A percentile compares a stretch with the other conserved stretches of the same genome.
These are phyloP conservation scores for Abrostola triplasia DNA, from an alignment of 2,888 invertebrate genomes.

Conservation along the genomic window DNA sequence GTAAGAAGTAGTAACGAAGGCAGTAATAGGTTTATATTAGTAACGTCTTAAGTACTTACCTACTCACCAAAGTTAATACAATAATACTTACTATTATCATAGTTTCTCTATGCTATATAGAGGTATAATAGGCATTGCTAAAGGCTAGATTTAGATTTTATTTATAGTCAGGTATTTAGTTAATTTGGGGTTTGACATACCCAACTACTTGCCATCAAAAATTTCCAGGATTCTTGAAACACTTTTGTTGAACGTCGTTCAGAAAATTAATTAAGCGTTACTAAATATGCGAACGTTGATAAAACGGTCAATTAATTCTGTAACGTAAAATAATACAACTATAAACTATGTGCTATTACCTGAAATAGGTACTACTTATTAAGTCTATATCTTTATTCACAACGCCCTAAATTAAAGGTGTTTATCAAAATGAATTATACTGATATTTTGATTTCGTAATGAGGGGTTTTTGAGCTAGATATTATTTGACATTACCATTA, in stretches of 20 bases:
- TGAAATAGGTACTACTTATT: slow-evolving; percentile 9
- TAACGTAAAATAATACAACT: slow-evolving; percentile 12
- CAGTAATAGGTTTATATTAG: too few species aligned
- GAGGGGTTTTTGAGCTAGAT: neutral
- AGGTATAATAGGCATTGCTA: too few species aligned
- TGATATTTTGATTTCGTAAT: too few species aligned
- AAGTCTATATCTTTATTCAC: slow-evolving; percentile 10
- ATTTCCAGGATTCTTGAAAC: slow-evolving; percentile 21
- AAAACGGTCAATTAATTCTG: slow-evolving; percentile 39
- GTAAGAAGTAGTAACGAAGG: too few species aligned
- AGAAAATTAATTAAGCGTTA: slow-evolving; percentile 40
- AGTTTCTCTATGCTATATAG: too few species aligned
- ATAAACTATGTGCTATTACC: slow-evolving; percentile 7
- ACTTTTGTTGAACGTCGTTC: slow-evolving; percentile 33
- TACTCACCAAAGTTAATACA: too few species aligned
- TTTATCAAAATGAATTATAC: neutral
- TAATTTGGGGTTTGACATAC: too few species aligned
- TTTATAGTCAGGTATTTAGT: too few species aligned
- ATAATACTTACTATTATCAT: too few species aligned
- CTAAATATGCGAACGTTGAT: slow-evolving; percentile 34
- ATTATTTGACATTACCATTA: neutral
- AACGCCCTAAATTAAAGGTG: neutral
- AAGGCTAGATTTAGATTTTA: too few species aligned
- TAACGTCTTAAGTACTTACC: too few species aligned
- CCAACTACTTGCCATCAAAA: neutral